A percentile compares a stretch with the other conserved stretches of the same genome.
These are phyloP conservation scores for Tamandua tetradactyla DNA, from an alignment of 2,797 vertebrate species.

Conservation along the genomic window DNA sequence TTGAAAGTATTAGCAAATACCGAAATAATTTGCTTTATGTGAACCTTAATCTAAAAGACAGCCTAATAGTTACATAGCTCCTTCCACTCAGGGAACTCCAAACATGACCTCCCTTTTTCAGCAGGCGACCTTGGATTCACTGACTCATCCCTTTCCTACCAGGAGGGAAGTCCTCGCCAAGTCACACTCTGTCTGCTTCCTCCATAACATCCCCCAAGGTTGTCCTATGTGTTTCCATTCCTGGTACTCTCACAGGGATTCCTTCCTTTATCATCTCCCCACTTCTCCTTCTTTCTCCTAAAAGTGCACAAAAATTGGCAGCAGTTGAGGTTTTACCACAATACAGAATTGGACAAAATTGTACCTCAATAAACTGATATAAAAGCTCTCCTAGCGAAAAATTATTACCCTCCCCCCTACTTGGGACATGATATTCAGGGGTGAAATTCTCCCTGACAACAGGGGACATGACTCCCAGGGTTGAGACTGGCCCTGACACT, in stretches of 20 bases:
- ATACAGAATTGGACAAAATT: background rate
- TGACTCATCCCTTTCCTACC: slow-evolving; percentile 50
- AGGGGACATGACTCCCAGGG: too few species aligned
- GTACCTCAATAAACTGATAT: background rate
- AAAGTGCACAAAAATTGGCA: background rate
- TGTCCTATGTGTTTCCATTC: background rate
- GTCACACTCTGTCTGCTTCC: background rate
- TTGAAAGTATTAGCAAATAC: slow-evolving; percentile 65
- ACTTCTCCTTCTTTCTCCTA: background rate
- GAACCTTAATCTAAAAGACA: slow-evolving; percentile 61
- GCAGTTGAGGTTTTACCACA: background rate
- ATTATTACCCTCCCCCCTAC: too few species aligned
- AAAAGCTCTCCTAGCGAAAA: too few species aligned
- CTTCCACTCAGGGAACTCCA: slow-evolving; percentile 61
- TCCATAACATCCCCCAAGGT: background rate
- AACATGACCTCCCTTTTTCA: slow-evolving; percentile 56
- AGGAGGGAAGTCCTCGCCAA: background rate
- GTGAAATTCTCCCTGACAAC: too few species aligned
- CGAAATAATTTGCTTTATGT: slow-evolving; percentile 55
- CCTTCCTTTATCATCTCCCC: background rate
- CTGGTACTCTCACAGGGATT: background rate
- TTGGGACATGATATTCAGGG: too few species aligned
- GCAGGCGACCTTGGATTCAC: background rate
- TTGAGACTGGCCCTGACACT: too few species aligned
- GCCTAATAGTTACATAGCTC: slow-evolving; percentile 70